Evolutionary conservation across 2,797 vertebrate genomes (phyloP), one percentile per base, ranked within the genome.

Genomic region (Coendou prehensilis): DNA sequence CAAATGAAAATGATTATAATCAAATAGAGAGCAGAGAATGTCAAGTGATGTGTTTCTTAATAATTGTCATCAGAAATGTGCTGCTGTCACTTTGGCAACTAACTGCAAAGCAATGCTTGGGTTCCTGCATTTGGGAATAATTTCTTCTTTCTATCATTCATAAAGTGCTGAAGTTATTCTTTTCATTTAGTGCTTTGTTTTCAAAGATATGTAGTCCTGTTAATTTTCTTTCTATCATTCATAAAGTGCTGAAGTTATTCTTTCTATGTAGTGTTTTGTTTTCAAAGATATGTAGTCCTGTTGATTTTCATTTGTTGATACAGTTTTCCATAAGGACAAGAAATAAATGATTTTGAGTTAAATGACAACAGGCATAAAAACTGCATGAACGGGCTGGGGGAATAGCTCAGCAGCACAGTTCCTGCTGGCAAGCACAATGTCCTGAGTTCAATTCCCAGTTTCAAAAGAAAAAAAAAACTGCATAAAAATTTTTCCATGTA

Each of bases 281-380:
- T 89, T 82, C 50, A 26, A 75, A 91, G 81, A 61, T 11, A 89
- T 47, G 30, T 52, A 76, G 10, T 82, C 54, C 20, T 86, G 7
- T 33, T 88, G 1, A 6, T 85, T 87, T 85, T 78, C 26, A 78
- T 54, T 59, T 79, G 6, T 71, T 85, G 47, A 73, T 93, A 78
- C 18, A 26, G 15, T 59, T 93, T 83, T 52, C n/a, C 80, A 26
- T 37, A 69, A 69, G 22, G 26, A 87, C 76, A 59, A 5, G n/a
- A 94, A 90, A 50, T 28, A 84, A 89, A 92, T 73, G 71, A 90
- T 86, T 94, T 90, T 61, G 15, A 85, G 50, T 92, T 95, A 92
- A 87, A 59, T 78, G 47, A 78, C 54, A 83, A 52, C 4, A 82
- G 73, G 11, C 20, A n/a, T 61, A 73, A 94, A 76, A 81, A 63